A percentile compares a stretch with the other conserved stretches of the same genome.
These are phyloP conservation scores for Oreotrochilus melanogaster DNA, from an alignment of 2,113 vertebrate species.

Conservation along the genomic window DNA sequence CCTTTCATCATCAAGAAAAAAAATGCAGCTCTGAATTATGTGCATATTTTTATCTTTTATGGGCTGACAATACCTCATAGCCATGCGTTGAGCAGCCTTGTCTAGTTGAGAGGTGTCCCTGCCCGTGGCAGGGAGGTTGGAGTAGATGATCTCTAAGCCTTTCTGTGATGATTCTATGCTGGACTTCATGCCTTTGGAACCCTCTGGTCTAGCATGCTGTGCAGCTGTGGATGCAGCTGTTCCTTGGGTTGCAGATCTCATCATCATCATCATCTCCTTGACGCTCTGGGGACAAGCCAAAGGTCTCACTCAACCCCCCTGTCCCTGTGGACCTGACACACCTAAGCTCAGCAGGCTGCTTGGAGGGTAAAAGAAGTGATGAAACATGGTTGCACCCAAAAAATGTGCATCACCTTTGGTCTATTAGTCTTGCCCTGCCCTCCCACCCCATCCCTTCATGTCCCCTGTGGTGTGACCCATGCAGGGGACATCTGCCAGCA, in stretches of 20 bases:
- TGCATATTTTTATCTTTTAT: background rate
- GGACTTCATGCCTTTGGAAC: background rate
- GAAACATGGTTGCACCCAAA: fast-evolving
- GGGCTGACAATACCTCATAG: background rate
- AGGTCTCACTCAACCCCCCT: background rate
- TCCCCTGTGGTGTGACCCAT: background rate
- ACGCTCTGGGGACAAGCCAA: background rate
- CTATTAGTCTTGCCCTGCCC: background rate
- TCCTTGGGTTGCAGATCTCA: background rate
- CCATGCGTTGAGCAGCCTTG: no score
- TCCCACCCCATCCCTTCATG: background rate
- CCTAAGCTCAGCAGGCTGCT: background rate
- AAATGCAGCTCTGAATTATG: background rate
- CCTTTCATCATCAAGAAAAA: constrained; percentile 14
- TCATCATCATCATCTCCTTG: background rate
- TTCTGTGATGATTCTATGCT: background rate
- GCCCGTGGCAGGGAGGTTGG: no score
- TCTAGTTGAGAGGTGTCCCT: no score
- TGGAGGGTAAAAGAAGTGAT: background rate
- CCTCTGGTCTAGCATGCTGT: background rate
- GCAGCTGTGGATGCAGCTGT: background rate
- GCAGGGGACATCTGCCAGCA: background rate
- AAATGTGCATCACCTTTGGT: background rate
- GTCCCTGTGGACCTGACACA: background rate
- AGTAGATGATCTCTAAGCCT: no score